Conservation (phyloP, 2,888 invertebrate genomes). For the Drosophila atripex region DNA sequence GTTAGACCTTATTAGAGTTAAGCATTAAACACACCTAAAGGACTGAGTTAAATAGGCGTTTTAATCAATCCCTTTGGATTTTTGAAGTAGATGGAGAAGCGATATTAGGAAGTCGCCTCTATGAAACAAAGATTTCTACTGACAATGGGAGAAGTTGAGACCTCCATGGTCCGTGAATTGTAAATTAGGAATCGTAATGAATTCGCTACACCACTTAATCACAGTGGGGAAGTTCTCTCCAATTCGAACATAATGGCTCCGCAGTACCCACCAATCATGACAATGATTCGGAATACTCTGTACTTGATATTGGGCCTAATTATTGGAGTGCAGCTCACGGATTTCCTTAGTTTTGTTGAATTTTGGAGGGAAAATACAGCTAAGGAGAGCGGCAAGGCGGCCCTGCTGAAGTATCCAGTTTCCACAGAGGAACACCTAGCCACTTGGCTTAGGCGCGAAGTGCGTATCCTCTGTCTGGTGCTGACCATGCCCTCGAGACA, state of each 20-base stretch:
- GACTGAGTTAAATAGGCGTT: background rate
- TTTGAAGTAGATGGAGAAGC: too few species aligned
- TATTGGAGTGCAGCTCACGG: constrained; percentile 73
- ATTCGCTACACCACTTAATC: constrained; percentile 1
- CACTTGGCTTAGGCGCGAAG: constrained; percentile 88
- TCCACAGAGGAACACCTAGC: constrained; percentile 85
- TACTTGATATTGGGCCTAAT: constrained; percentile 73
- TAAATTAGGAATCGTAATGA: background rate
- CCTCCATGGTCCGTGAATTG: background rate
- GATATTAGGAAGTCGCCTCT: too few species aligned
- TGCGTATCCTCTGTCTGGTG: constrained; percentile 96
- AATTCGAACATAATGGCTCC: background rate
- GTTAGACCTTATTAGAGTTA: background rate
- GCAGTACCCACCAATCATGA: background rate
- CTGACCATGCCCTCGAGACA: constrained; percentile 97
- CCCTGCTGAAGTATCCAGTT: constrained; percentile 7
- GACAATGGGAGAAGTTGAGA: background rate
- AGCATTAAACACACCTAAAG: background rate
- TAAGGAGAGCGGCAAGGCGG: background rate
- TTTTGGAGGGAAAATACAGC: constrained; percentile 30
- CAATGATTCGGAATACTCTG: constrained; percentile 66
- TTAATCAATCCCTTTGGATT: too few species aligned
- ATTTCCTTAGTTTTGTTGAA: constrained; percentile 64
- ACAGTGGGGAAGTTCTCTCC: background rate
- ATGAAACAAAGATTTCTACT: background rate